These are phyloP conservation scores for Merodon equestris DNA, from an alignment of 2,888 invertebrate species.

Conservation along the genomic window DNA sequence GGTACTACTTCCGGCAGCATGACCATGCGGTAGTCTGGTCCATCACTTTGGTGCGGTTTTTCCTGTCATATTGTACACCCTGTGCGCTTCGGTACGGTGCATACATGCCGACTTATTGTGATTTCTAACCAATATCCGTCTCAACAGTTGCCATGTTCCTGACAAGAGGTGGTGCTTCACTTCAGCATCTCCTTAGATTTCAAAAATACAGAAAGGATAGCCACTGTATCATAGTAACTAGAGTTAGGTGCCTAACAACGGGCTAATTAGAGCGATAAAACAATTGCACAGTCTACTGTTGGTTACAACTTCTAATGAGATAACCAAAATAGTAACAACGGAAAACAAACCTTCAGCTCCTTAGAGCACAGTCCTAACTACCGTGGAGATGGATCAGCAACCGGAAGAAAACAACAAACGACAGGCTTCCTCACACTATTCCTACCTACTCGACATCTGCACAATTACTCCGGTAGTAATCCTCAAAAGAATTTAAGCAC, in stretches of 20 bases:
- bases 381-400: background rate
- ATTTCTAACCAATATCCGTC: constrained; percentile 26
- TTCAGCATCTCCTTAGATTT: background rate
- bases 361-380: no score
- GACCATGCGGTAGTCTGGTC: constrained; percentile 13
- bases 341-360: no score
- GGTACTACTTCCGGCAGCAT: constrained; percentile 2
- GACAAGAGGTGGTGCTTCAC: background rate
- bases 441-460: constrained; percentile 42
- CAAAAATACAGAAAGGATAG: background rate
- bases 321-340: no score
- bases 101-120: constrained; percentile 49
- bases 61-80: constrained; percentile 25
- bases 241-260: no score
- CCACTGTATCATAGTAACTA: background rate
- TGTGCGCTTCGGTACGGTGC: constrained; percentile 32
- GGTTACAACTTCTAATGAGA: no score
- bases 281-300: no score
- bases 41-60: constrained; percentile 21
- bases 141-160: background rate
- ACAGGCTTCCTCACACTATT: constrained; percentile 31
- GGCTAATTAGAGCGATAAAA: no score
- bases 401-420: constrained; percentile 39
- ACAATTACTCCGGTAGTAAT: constrained; percentile 26
- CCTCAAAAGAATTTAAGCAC: constrained; percentile 51